A percentile compares a stretch with the other conserved stretches of the same genome.
These are phyloP conservation scores for Tinea semifulvella DNA, from an alignment of 2,888 invertebrate genomes.

Conservation along the genomic window DNA sequence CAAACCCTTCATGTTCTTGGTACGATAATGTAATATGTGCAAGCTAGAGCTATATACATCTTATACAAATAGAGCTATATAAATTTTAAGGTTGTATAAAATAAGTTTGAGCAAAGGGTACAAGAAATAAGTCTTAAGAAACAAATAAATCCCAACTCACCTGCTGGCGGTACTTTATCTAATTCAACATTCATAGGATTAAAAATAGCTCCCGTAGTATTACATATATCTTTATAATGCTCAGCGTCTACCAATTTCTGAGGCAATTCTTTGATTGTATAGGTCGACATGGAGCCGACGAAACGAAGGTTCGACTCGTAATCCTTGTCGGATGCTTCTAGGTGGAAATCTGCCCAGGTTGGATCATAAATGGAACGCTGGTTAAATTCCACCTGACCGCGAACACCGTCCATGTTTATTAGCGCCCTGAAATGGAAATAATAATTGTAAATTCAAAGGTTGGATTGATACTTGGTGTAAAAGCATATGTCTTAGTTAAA, in stretches of 20 bases:
- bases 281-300: conserved; percentile 75
- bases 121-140: too few species aligned
- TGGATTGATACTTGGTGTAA: too few species aligned
- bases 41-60: too few species aligned
- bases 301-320: conserved; percentile 77
- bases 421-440: conserved; percentile 62
- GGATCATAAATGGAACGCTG: conserved; percentile 88
- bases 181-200: conserved; percentile 75
- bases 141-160: too few species aligned
- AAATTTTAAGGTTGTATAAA: too few species aligned
- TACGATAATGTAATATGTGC: too few species aligned
- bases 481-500: too few species aligned
- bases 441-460: too few species aligned
- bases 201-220: conserved; percentile 76
- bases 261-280: conserved; percentile 77
- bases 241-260: conserved; percentile 44
- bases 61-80: too few species aligned
- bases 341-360: conserved; percentile 78
- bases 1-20: too few species aligned
- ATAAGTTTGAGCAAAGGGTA: too few species aligned
- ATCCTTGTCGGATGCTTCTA: conserved; percentile 71
- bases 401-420: conserved; percentile 80
- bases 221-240: conserved; percentile 60
- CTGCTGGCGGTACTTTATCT: conserved; percentile 71
- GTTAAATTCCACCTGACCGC: conserved; percentile 78